Base-by-base conservation (phyloP, 2,888 invertebrate genomes). In the Hirtodrosophila trivittata region DNA sequence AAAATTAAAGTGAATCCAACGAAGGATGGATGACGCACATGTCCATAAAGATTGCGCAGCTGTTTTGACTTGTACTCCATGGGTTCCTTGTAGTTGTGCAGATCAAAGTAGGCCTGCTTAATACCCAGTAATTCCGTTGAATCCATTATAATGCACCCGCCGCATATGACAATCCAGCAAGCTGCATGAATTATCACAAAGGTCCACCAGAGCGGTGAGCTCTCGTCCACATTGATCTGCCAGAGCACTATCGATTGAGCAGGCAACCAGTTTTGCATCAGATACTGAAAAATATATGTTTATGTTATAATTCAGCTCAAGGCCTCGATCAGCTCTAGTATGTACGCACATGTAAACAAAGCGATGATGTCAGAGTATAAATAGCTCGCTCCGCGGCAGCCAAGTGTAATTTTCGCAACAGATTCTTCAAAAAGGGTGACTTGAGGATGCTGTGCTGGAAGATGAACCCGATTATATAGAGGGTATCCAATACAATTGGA, bases 11-110 rank as follows among this genome's bases (percentile, higher is more conserved):
- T 84, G 54, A 94, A 92, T 4, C 92, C 93, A 33, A 91, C 89
- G 69, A 94, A 93, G 57, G 94, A 94, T 0, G 94, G 94, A 90
- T 94, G 94, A 37, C 94, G 92, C 86, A 94, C 92, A 70, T 94
- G 93, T 0, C 89, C 77, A 65, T 92, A 92, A 18, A 93, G 90
- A 67, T 92, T 89, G 43, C 91, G 91, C 45, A 93, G 83, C 57
- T 92, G 92, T 10, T 69, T 76, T 0, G 93, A 93, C 87, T 94
- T 94, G 62, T 92, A 91, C 0, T 87, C 74, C 60, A 92, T 89
- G 0, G 93, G 93, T 32, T 91, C 90, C 6, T 92, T 91, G 60
- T 92, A 90, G 12, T 91, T 90, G 39, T 91, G 91, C 13, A 93
- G 75, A 71, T 92, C 91, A 63, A 93, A 93, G 84, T 92, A 93